Conservation (phyloP, 2,113 vertebrate genomes). For the Lycaon pictus region DNA sequence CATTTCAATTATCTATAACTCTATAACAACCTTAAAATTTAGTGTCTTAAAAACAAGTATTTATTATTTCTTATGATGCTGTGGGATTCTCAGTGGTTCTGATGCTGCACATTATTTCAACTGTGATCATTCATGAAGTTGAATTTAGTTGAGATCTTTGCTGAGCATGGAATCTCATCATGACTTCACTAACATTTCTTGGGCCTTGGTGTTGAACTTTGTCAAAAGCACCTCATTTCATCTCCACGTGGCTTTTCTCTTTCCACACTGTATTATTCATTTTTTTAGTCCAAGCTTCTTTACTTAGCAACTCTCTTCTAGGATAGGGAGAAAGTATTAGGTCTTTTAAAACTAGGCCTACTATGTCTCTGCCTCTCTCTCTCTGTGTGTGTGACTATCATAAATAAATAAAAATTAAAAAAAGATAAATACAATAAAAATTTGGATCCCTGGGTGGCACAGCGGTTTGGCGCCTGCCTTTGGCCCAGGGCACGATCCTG, state of each 20-base stretch:
- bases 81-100: background rate
- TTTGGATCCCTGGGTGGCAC: too few relatives aligned
- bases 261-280: background rate
- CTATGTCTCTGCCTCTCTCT: too few relatives aligned
- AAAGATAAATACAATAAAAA: too few relatives aligned
- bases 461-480: too few relatives aligned
- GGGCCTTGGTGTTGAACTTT: background rate
- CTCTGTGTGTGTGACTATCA: too few relatives aligned
- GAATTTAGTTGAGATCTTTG: background rate
- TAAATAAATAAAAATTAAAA: too few relatives aligned
- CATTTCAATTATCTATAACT: background rate
- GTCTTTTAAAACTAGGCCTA: conserved; percentile 9
- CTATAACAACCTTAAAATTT: background rate
- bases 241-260: background rate
- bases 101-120: background rate
- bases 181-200: background rate
- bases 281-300: background rate
- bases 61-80: background rate
- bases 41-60: background rate
- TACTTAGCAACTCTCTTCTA: background rate
- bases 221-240: background rate
- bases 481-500: too few relatives aligned
- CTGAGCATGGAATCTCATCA: background rate
- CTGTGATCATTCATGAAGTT: background rate
- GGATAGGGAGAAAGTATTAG: background rate